Evolutionary conservation across 2,113 vertebrate genomes (phyloP).

Genomic region (Aegypius monachus): DNA sequence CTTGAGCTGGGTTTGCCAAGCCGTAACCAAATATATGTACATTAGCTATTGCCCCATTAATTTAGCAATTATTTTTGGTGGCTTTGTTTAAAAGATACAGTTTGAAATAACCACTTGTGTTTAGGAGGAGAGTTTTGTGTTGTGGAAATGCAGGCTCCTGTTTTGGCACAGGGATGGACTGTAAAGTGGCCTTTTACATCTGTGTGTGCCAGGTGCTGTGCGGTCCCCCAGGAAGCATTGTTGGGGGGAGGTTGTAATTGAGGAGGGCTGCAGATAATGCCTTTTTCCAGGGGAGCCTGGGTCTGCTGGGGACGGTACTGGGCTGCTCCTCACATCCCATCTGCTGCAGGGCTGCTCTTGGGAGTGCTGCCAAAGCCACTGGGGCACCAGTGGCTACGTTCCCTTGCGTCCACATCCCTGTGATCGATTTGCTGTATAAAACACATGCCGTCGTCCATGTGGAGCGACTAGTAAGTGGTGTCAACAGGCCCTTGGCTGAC

Average conservation of each 20-base stretch:
- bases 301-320: background rate
- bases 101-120: background rate
- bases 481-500: background rate
- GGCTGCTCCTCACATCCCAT: background rate
- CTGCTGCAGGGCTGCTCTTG: background rate
- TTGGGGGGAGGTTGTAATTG: background rate
- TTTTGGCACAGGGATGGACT: background rate
- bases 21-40: background rate
- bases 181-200: background rate
- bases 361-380: background rate
- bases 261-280: background rate
- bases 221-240: fast-evolving
- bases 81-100: background rate
- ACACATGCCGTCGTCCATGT: too few relatives aligned
- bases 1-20: background rate
- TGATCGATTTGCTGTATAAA: background rate
- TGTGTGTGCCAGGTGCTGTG: background rate
- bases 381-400: fast-evolving
- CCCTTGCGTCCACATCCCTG: background rate
- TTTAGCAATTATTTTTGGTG: background rate
- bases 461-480: background rate
- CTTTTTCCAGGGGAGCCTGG: background rate
- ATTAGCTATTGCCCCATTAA: background rate
- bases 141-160: background rate
- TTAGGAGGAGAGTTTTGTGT: fast-evolving